Evolutionary conservation across 1,140 invertebrate species (phyloP).

Genomic region (Drosophila gunungcola): DNA sequence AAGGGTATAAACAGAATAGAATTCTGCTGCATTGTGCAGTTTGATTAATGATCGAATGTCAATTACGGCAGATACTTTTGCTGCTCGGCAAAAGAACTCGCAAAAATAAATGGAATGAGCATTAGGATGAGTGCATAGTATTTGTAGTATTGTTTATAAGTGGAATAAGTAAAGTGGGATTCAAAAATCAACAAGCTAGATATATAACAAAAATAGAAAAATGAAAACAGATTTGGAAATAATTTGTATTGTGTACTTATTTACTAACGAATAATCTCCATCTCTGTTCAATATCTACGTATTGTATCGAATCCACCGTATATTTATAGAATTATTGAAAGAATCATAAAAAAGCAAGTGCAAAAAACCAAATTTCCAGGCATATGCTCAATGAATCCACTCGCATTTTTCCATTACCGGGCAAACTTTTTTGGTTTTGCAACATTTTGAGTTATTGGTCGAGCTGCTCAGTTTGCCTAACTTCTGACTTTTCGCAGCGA

Average conservation of each 20-base stretch:
- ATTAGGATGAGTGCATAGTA: conserved; percentile 4
- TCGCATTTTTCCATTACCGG: not conserved
- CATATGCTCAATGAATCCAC: conserved; percentile 18
- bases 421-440: not conserved
- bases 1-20: conserved; percentile 77
- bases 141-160: not conserved
- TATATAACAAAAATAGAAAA: too few relatives aligned
- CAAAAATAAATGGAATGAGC: conserved; percentile 20
- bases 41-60: conserved; percentile 84
- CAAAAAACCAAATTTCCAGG: not conserved
- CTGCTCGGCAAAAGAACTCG: conserved; percentile 21
- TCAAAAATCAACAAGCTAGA: not conserved
- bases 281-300: too few relatives aligned
- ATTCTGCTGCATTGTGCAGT: conserved; percentile 83
- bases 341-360: not conserved
- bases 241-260: too few relatives aligned
- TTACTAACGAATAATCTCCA: too few relatives aligned
- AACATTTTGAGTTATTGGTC: conserved; percentile 10
- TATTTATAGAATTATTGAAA: not conserved
- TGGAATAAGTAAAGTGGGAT: not conserved
- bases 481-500: conserved; percentile 58
- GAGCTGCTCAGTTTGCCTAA: conserved; percentile 2
- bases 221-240: too few relatives aligned
- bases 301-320: too few relatives aligned
- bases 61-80: conserved; percentile 79